Percentiles rank a stretch among this genome's conserved stretches.
These are phyloP conservation scores for Bagarius yarrelli DNA, from an alignment of 2,113 vertebrate species.

Conservation along the genomic window DNA sequence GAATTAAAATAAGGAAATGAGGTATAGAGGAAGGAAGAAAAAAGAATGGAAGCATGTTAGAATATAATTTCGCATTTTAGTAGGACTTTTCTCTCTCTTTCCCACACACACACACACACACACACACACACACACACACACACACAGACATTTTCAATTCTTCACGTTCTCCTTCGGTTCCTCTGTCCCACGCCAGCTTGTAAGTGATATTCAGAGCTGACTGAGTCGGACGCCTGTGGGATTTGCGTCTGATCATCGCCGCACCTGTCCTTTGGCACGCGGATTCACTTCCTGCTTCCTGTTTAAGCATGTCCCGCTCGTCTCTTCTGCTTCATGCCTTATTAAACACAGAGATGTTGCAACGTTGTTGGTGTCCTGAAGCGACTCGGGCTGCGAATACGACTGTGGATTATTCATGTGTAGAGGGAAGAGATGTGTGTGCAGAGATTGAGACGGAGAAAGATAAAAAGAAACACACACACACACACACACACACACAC, in stretches of 20 bases:
- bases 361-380: neutral
- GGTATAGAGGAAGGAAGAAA: neutral
- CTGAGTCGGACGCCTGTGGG: conserved; percentile 5
- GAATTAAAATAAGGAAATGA: neutral
- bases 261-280: neutral
- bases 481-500: neutral
- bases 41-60: neutral
- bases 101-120: neutral
- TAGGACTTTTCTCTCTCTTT: neutral
- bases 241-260: neutral
- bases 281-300: conserved; percentile 27
- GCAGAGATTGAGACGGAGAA: neutral
- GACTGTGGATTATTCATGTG: conserved; percentile 12
- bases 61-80: too few relatives aligned
- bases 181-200: neutral
- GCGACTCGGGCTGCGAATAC: neutral
- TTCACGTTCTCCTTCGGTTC: conserved; percentile 1
- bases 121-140: conserved; percentile 8
- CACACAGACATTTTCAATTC: conserved; percentile 5
- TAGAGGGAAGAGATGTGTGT: neutral
- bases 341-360: conserved; percentile 16
- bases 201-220: conserved; percentile 16
- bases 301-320: conserved; percentile 17
- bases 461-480: neutral
- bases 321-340: conserved; percentile 27